Base-by-base conservation (phyloP, 1,140 invertebrate genomes). In the Cylas formicarius region DNA sequence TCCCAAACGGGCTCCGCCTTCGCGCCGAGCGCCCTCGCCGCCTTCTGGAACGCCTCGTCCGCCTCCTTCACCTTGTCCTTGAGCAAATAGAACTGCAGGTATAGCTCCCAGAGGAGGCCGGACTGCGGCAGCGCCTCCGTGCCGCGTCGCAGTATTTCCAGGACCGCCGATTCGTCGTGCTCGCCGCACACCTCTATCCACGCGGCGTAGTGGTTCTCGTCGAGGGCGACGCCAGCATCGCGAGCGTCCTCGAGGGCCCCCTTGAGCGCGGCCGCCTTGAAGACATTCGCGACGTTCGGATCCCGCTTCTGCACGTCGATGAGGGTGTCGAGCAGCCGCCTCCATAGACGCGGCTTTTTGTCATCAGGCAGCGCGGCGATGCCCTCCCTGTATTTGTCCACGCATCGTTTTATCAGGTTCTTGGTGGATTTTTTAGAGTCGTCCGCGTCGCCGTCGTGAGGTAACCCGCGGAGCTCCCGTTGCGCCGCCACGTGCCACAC, bases 311-410 rank as follows among this genome's bases (percentile, higher is more conserved):
- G 39, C 7, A 43, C 8, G 13, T 56, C 39, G 9, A 53, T 32
- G 8, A 56, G 29, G 8, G 26, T 48, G 44, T 53, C 37, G 23
- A 56, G 22, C 38, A 48, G 53, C 2, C 39, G 31, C 13, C 35
- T 33, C 50, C 51, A 56, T 20, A 56, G 36, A 28, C 27, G 23
- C 1, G 39, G 34, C 37, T 53, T 50, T 32, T 50, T 38, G 9
- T 27, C 19, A 6, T 31, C 10, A 1, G 47, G 33, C 7, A 56
- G 41, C 32, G 38, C 45, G 1, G 13, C 11, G 9, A 56, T 32
- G 16, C 54, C 54, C 34, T 53, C 44, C 37, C 48, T 29, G 20
- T 53, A 56, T 19, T 41, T 45, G 0, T 14, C 19, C 27, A 53
- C 23, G 23, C 45, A 50, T 31, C 34, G 29, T 20, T 27, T 4